Evolutionary conservation across 2,888 invertebrate genomes (phyloP).

Genomic region (Aphelenchoides bicaudatus): DNA sequence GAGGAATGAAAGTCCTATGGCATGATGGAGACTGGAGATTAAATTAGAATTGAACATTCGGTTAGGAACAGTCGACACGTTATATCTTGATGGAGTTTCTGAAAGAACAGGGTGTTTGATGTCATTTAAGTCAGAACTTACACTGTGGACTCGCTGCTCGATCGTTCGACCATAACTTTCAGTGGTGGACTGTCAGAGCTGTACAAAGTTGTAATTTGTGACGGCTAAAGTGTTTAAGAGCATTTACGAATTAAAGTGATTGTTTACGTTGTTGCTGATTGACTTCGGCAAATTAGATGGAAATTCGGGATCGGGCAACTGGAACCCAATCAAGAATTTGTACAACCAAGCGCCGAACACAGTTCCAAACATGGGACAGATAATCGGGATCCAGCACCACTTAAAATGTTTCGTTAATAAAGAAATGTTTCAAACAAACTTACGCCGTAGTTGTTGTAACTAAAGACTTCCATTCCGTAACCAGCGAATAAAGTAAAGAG

Average conservation of each 20-base stretch:
- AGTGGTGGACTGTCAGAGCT: no score
- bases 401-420: slow-evolving; percentile 60
- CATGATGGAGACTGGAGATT: background rate
- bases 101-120: no score
- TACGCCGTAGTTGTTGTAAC: slow-evolving; percentile 38
- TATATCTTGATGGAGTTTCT: no score
- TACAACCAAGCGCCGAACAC: slow-evolving; percentile 61
- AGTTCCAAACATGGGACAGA: slow-evolving; percentile 64
- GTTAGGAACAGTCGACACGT: no score
- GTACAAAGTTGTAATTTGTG: no score
- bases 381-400: slow-evolving; percentile 65
- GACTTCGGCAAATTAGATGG: background rate
- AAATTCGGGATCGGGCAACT: slow-evolving; percentile 62
- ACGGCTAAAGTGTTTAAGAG: no score
- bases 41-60: background rate
- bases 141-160: no score
- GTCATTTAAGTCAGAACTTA: no score
- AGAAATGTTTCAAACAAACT: no score
- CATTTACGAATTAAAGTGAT: no score
- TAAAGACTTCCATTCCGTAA: slow-evolving; percentile 62
- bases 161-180: no score
- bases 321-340: slow-evolving; percentile 63
- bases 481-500: slow-evolving; percentile 63
- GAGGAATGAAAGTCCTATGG: background rate
- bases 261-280: background rate